Evolutionary conservation across 2,888 invertebrate genomes (phyloP).

Genomic region (Phyllotreta cruciferae): DNA sequence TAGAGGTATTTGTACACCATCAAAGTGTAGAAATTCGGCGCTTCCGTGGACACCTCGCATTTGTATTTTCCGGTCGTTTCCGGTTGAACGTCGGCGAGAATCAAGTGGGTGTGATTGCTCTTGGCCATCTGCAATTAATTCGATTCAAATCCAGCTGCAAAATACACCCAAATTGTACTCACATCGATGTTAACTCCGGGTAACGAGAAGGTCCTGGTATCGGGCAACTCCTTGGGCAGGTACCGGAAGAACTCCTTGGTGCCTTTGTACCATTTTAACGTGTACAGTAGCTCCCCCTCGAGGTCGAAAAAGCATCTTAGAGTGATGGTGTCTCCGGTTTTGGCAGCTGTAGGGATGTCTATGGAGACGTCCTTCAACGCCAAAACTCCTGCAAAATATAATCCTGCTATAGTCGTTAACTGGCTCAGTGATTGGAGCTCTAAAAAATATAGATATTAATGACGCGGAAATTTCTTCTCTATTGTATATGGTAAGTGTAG

Average conservation of each 20-base stretch:
- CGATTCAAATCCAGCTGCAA: not conserved
- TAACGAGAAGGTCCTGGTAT: slow-evolving; percentile 74
- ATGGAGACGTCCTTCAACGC: slow-evolving; percentile 74
- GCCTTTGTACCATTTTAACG: slow-evolving; percentile 84
- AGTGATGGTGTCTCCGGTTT: slow-evolving; percentile 75
- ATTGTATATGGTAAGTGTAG: too few species aligned
- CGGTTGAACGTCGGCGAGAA: slow-evolving; percentile 72
- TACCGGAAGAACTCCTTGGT: slow-evolving; percentile 79
- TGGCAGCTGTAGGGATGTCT: slow-evolving; percentile 74
- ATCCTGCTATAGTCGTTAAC: not conserved
- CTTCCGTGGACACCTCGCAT: slow-evolving; percentile 78
- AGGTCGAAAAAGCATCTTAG: slow-evolving; percentile 78
- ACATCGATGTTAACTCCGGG: slow-evolving; percentile 76
- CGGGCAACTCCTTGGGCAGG: slow-evolving; percentile 80
- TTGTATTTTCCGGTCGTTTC: slow-evolving; percentile 75
- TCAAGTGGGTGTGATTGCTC: slow-evolving; percentile 71
- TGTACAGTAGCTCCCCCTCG: slow-evolving; percentile 77
- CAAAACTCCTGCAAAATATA: slow-evolving; percentile 46
- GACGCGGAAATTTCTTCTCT: too few species aligned
- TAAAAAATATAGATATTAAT: too few species aligned
- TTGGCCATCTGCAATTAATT: slow-evolving; percentile 63
- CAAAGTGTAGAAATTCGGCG: slow-evolving; percentile 74
- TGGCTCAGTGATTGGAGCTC: too few species aligned
- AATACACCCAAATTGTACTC: slow-evolving; percentile 59
- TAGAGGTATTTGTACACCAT: slow-evolving; percentile 72